These are phyloP conservation scores for Bovichtus diacanthus DNA, from an alignment of 2,797 vertebrate genomes.

Conservation along the genomic window DNA sequence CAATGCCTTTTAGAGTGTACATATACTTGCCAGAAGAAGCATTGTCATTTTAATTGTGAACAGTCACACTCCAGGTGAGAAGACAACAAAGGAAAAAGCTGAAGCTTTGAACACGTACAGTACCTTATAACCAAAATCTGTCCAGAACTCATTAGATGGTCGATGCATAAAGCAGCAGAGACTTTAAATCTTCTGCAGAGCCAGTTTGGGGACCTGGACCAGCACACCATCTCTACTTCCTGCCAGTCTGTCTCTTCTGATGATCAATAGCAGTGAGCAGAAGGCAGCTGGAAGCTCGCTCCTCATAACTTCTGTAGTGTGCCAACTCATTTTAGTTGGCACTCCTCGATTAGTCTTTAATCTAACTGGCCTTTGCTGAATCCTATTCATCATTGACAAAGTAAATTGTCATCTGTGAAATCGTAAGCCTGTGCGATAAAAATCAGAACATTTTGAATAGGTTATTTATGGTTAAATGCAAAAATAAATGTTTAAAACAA, in stretches of 20 bases:
- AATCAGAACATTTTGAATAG: constrained; percentile 39
- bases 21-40: constrained; percentile 19
- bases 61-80: constrained; percentile 23
- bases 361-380: constrained; percentile 62
- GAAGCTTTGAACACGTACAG: constrained; percentile 18
- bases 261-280: constrained; percentile 74
- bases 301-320: constrained; percentile 43
- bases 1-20: not conserved
- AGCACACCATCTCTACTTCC: constrained; percentile 40
- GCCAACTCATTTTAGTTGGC: constrained; percentile 70
- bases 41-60: constrained; percentile 15
- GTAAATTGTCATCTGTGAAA: constrained; percentile 57
- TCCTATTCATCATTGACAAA: constrained; percentile 63
- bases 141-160: constrained; percentile 64
- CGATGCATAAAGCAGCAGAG: constrained; percentile 40
- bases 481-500: constrained; percentile 6
- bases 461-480: constrained; percentile 21
- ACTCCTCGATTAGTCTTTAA: constrained; percentile 51
- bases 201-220: constrained; percentile 53
- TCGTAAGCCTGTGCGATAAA: constrained; percentile 20
- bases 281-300: constrained; percentile 61
- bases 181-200: constrained; percentile 41
- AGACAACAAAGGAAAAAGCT: constrained; percentile 19
- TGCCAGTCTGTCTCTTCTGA: constrained; percentile 67
- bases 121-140: constrained; percentile 16